Conservation (phyloP, 2,888 invertebrate genomes). For the Cremastinae sp. region DNA sequence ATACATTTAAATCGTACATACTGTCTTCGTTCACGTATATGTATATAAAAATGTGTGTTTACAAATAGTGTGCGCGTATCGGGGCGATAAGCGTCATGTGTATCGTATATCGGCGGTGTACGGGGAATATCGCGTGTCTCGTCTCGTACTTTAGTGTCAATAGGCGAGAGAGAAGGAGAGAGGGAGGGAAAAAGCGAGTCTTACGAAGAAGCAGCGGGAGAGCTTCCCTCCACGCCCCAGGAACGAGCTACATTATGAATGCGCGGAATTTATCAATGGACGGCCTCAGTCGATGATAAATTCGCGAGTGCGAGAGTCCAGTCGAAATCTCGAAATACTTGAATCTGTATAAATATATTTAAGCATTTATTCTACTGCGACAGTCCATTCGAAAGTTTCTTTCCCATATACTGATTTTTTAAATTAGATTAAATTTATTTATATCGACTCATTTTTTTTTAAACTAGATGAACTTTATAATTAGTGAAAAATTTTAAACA, state of each 20-base stretch:
- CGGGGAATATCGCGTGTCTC: slow-evolving; percentile 74
- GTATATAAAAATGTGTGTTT: slow-evolving; percentile 3
- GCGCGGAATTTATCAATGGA: slow-evolving; percentile 80
- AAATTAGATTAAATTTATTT: too few relatives aligned
- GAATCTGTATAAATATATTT: not conserved
- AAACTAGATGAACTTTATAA: too few relatives aligned
- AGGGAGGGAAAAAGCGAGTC: slow-evolving; percentile 34
- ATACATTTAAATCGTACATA: slow-evolving; percentile 25
- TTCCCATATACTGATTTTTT: too few relatives aligned
- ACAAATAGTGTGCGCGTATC: slow-evolving; percentile 22
- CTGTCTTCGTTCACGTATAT: slow-evolving; percentile 1
- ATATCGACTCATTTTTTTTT: too few relatives aligned
- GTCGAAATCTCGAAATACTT: slow-evolving; percentile 55
- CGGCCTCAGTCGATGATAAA: slow-evolving; percentile 76
- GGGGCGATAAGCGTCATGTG: slow-evolving; percentile 41
- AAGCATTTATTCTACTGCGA: not conserved
- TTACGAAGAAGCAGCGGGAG: slow-evolving; percentile 52
- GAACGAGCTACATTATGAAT: slow-evolving; percentile 74
- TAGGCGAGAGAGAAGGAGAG: slow-evolving; percentile 15
- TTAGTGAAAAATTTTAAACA: too few relatives aligned
- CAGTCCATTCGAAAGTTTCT: too few relatives aligned
- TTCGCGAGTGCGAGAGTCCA: slow-evolving; percentile 67
- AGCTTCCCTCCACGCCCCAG: slow-evolving; percentile 46
- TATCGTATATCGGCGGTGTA: slow-evolving; percentile 67
- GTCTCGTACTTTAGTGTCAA: slow-evolving; percentile 51